Conservation (phyloP, 2,888 invertebrate genomes). For the Scotopteryx bipunctaria region DNA sequence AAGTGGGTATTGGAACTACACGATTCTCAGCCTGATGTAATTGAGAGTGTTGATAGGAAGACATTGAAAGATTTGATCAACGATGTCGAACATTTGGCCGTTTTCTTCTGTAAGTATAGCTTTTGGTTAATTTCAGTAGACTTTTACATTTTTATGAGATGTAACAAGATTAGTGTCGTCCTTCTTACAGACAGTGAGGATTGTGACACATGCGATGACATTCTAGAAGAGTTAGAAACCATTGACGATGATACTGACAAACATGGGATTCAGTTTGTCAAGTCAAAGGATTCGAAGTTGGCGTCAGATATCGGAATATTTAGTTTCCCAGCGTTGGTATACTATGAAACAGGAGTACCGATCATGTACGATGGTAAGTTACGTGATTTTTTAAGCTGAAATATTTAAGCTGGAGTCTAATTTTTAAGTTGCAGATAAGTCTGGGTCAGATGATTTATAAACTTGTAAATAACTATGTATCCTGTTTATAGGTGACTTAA, state of each 20-base stretch:
- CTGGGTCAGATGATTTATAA: constrained; percentile 4
- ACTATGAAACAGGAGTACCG: constrained; percentile 96
- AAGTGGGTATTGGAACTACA: constrained; percentile 95
- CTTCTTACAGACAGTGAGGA: constrained; percentile 88
- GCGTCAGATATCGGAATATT: constrained; percentile 96
- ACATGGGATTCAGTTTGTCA: constrained; percentile 96
- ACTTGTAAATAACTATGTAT: constrained; percentile 49
- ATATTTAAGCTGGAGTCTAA: constrained; percentile 4
- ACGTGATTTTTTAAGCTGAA: constrained; percentile 19
- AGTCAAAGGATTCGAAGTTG: constrained; percentile 94
- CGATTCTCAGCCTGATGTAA: constrained; percentile 93
- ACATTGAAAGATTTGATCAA: constrained; percentile 94
- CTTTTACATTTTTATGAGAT: neutral
- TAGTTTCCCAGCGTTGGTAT: constrained; percentile 95
- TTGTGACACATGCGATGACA: constrained; percentile 92
- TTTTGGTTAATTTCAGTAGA: neutral
- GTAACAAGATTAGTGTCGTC: neutral
- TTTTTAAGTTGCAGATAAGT: constrained; percentile 1
- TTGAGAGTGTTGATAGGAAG: constrained; percentile 95
- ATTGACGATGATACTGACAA: constrained; percentile 97
- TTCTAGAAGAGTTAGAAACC: constrained; percentile 94
- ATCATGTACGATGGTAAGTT: constrained; percentile 97
- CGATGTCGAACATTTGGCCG: constrained; percentile 95
- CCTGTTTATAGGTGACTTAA: constrained; percentile 93
- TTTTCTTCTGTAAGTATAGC: constrained; percentile 91